Evolutionary conservation across 2,113 vertebrate genomes (phyloP).

Genomic region (Pelvicachromis taeniatus): DNA sequence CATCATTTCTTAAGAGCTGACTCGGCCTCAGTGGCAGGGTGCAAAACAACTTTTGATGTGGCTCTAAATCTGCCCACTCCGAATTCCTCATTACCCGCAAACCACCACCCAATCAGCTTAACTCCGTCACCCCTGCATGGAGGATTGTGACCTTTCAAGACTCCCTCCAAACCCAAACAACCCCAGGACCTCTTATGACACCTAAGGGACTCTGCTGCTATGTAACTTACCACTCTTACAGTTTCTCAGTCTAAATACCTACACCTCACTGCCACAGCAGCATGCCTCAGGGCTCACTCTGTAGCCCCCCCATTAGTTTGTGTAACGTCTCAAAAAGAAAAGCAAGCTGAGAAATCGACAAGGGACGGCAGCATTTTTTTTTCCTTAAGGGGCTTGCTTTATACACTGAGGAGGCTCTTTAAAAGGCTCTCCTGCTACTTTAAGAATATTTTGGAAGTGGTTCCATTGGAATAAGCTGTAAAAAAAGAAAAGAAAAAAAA

Average conservation of each 20-base stretch:
- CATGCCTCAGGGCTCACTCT: background rate
- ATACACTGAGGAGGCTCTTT: background rate
- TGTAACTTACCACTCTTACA: conserved; percentile 20
- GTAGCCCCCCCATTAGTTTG: background rate
- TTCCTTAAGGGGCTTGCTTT: conserved; percentile 10
- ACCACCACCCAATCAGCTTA: conserved; percentile 43
- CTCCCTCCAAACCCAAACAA: conserved; percentile 27
- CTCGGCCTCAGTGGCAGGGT: background rate
- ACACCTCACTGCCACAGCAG: background rate
- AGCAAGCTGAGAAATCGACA: conserved; percentile 13
- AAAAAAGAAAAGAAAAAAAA: background rate
- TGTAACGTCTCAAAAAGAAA: conserved; percentile 5
- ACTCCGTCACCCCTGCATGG: conserved; percentile 47
- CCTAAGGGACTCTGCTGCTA: conserved; percentile 35
- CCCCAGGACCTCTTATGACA: conserved; percentile 37
- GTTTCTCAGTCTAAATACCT: conserved; percentile 31
- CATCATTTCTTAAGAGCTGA: background rate
- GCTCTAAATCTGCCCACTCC: conserved; percentile 7
- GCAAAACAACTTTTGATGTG: conserved; percentile 11
- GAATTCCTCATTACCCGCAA: conserved; percentile 28
- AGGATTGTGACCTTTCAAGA: conserved; percentile 40
- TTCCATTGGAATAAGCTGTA: conserved; percentile 14
- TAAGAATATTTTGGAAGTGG: conserved; percentile 21
- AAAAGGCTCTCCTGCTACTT: conserved; percentile 10
- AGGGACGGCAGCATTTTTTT: background rate